Base-by-base conservation (phyloP, 1,140 invertebrate species). In the Sitodiplosis mosellana region DNA sequence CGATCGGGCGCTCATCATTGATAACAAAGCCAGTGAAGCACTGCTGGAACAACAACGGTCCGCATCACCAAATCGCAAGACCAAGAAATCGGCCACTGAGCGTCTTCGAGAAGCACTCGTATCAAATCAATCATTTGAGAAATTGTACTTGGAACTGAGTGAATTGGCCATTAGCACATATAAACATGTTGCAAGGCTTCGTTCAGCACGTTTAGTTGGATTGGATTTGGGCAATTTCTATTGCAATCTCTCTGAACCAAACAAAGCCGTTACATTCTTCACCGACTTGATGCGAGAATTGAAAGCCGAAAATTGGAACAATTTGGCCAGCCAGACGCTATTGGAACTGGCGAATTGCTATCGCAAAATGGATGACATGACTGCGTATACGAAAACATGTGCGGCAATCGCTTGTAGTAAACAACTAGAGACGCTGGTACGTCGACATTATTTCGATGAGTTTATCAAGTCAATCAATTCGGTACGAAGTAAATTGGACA, bases 121-220 rank as follows among this genome's bases (percentile, higher is more conserved):
- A 40, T 91, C 87, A 0, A 87, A 88, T 60, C 80, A 85, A 50
- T 76, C 80, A 18, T 97, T 94, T 62, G 80, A 84, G 54, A 86
- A 85, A 59, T 81, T 90, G 53, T 96, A 95, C 60, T 66, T 96
- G 49, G 91, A 95, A 64, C 68, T 96, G 40, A 86, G 89, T 8
- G 93, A 97, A 66, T 67, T 95, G 49, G 89, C 91, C 1, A 93
- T 95, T 77, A 88, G 91, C 40, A 96, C 91, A 1, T 96, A 88
- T 58, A 98, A 98, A 63, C 90, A 96, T 66, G 90, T 95, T 54
- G 80, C 87, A 7, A 75, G 89, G 43, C 71, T 86, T 48, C 68
- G 88, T 51, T 87, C 78, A 36, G 91, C 92, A 0, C 74, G 88
- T 45, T 71, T 85, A 15, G 84, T 96, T 49, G 92, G 92, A 0